A percentile compares a stretch with the other conserved stretches of the same genome.
Conservation (phyloP, 2,113 vertebrate species). For the Psilopogon haemacephalus region DNA sequence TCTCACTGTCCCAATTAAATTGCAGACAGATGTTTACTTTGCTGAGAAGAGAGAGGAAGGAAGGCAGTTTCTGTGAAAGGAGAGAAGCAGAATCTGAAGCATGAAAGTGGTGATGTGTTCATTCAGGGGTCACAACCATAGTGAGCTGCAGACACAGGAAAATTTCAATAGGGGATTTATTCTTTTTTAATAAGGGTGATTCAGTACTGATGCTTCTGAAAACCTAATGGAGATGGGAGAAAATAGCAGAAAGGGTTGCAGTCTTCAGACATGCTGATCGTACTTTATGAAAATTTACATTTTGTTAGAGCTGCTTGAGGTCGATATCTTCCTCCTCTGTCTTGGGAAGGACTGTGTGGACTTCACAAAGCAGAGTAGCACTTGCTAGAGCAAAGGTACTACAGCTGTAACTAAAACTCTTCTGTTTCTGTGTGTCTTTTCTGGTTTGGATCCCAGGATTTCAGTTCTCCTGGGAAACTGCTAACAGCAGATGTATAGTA, state of each 20-base stretch:
- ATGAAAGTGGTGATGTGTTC: neutral
- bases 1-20: constrained; percentile 22
- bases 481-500: neutral
- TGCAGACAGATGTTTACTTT: neutral
- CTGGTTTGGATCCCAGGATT: neutral
- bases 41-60: neutral
- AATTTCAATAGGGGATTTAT: neutral
- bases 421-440: neutral
- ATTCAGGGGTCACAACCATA: neutral
- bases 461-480: neutral
- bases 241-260: neutral
- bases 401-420: neutral
- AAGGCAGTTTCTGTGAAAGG: neutral
- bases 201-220: neutral
- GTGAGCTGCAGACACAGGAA: neutral
- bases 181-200: neutral
- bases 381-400: neutral
- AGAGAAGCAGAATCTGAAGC: neutral
- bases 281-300: neutral
- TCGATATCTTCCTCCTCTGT: neutral
- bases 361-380: fast-evolving
- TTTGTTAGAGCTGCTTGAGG: neutral
- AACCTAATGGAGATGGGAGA: neutral
- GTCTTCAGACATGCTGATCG: fast-evolving
- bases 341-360: neutral